Conservation (phyloP, 2,113 vertebrate genomes). For the Nannobrachium achirus region DNA sequence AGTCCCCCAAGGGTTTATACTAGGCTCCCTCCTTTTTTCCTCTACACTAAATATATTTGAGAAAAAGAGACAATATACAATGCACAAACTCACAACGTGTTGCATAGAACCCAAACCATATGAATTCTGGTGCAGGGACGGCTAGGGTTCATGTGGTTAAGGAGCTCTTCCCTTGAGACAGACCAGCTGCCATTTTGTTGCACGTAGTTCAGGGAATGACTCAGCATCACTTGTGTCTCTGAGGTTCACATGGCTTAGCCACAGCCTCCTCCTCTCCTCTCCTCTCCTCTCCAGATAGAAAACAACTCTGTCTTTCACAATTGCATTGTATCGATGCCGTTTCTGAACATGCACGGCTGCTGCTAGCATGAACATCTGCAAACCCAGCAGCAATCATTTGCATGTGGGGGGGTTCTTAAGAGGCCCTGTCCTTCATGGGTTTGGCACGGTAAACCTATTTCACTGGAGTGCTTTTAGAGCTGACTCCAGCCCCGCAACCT, state of each 20-base stretch:
- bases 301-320: slow-evolving; percentile 45
- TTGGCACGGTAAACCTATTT: slow-evolving; percentile 78
- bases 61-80: too few relatives aligned
- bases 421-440: slow-evolving; percentile 73
- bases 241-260: slow-evolving; percentile 32
- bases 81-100: too few relatives aligned
- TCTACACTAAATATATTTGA: too few relatives aligned
- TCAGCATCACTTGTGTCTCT: slow-evolving; percentile 57
- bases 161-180: slow-evolving; percentile 47
- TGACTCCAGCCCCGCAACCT: slow-evolving; percentile 65
- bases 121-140: too few relatives aligned
- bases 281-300: not conserved
- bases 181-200: slow-evolving; percentile 67
- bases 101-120: too few relatives aligned
- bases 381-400: slow-evolving; percentile 65
- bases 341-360: slow-evolving; percentile 52
- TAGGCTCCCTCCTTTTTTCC: too few relatives aligned
- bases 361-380: slow-evolving; percentile 61
- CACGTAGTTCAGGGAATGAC: slow-evolving; percentile 52
- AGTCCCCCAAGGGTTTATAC: too few relatives aligned
- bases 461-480: slow-evolving; percentile 81
- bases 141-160: slow-evolving; percentile 17
- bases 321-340: slow-evolving; percentile 15
- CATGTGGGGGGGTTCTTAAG: slow-evolving; percentile 70
- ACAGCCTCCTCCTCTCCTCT: not conserved